Evolutionary conservation across 53 echinoderm and acorn worm genomes (phyloP), one percentile per base, ranked within the genome.

Genomic region (Patiria pectinifera): DNA sequence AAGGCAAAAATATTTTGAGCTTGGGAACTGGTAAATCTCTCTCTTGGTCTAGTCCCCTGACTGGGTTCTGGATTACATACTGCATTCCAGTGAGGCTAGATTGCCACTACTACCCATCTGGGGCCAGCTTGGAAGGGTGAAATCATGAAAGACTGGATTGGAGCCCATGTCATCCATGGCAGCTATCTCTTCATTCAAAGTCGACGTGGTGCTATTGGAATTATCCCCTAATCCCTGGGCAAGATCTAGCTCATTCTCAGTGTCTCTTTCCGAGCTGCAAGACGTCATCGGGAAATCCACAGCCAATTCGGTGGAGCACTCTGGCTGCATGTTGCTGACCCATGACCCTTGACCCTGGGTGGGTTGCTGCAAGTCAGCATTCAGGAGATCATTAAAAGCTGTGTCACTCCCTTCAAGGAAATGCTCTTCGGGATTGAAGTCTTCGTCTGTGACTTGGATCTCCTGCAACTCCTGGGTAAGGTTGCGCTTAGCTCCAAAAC

Each of bases 401-500:
- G 90, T 23, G 76, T 82, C 83, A 18, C 48, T 48, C 11, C 92
- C 87, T 46, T 24, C 80, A 45, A 87, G 61, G 58, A 93, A 93
- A 53, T 93, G 6, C 23, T 82, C 82, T 71, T 62, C 92, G 6
- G 92, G 85, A 21, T 86, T 66, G 76, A 93, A 93, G 88, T 93
- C 93, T 45, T 87, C 93, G 24, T 93, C 93, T 13, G 87, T 83
- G 44, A 93, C 93, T 35, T 87, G 59, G 10, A 95, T 95, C 85
- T 88, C 92, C 74, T 93, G 91, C 48, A 95, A 62, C 44, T 91
- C 80, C 69, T 91, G 72, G 47, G 93, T 93, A 13, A 95, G 87
- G 80, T 95, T 95, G 22, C 95, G 83, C 74, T 93, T 95, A 2
- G 95, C 95, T 18, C 79, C 92, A 25, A 92, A 93, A 45, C 47